Conservation (phyloP, 64 coral and sea anemone genomes). For the Pocillopora verrucosa region DNA sequence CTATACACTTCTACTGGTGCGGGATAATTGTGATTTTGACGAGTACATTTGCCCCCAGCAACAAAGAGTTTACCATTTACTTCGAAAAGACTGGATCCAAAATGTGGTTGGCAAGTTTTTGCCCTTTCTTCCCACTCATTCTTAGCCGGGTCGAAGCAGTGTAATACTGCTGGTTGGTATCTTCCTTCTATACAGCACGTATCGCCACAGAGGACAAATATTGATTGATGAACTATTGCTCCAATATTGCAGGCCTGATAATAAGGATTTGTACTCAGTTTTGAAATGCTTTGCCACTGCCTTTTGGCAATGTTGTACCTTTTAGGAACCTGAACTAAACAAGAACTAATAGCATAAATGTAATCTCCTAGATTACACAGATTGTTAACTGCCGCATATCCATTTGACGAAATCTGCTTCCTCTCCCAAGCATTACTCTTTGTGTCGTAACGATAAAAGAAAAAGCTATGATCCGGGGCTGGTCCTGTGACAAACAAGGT, state of each 20-base stretch:
- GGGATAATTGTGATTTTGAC: not conserved
- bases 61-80: not conserved
- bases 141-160: not conserved
- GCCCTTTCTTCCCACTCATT: slow-evolving; percentile 8
- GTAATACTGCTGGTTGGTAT: not conserved
- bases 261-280: not conserved
- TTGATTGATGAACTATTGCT: not conserved
- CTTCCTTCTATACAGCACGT: too few relatives aligned
- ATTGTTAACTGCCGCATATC: not conserved
- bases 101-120: not conserved
- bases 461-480: rapidly evolving
- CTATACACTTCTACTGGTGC: slow-evolving; percentile 26
- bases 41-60: not conserved
- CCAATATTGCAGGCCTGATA: not conserved
- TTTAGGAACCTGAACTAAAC: not conserved
- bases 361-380: not conserved
- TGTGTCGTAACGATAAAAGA: not conserved
- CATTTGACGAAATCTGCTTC: too few relatives aligned
- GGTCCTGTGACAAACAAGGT: not conserved
- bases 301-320: not conserved
- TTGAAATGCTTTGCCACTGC: not conserved
- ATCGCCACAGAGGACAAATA: not conserved
- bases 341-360: not conserved
- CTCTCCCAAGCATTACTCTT: not conserved
- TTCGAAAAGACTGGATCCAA: slow-evolving; percentile 2